A percentile compares a stretch with the other conserved stretches of the same genome.
Conservation (phyloP, 2,888 invertebrate genomes). For the Dione juno region DNA sequence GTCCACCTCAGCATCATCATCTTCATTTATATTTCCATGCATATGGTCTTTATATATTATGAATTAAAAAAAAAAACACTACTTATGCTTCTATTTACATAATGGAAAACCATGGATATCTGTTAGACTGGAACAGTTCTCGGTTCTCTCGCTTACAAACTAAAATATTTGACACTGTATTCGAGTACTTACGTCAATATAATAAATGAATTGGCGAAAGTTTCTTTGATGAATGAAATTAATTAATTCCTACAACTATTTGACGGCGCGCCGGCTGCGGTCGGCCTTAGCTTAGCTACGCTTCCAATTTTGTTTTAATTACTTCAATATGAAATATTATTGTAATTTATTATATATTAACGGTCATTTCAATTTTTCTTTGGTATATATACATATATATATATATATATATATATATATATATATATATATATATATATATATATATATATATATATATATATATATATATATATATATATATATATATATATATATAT, state of each 20-base stretch:
- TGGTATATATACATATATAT: no score
- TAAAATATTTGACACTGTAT: not conserved
- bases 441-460: no score
- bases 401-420: no score
- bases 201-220: slow-evolving; percentile 23
- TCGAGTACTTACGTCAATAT: slow-evolving; percentile 5
- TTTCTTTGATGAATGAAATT: slow-evolving; percentile 30
- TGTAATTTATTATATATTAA: not conserved
- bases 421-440: no score
- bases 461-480: no score
- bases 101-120: not conserved
- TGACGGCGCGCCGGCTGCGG: slow-evolving; percentile 15
- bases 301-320: slow-evolving; percentile 12
- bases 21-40: no score
- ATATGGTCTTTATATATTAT: no score
- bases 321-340: slow-evolving; percentile 7
- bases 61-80: no score
- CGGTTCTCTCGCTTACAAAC: not conserved
- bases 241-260: slow-evolving; percentile 20
- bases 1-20: no score
- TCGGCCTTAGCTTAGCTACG: slow-evolving; percentile 14
- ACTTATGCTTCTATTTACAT: not conserved
- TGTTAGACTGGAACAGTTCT: not conserved
- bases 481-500: no score
- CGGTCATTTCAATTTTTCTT: no score